Percentiles rank a stretch among this genome's conserved stretches.
Evolutionary conservation across 2,113 vertebrate genomes (phyloP).

Genomic region (Perca fluviatilis): DNA sequence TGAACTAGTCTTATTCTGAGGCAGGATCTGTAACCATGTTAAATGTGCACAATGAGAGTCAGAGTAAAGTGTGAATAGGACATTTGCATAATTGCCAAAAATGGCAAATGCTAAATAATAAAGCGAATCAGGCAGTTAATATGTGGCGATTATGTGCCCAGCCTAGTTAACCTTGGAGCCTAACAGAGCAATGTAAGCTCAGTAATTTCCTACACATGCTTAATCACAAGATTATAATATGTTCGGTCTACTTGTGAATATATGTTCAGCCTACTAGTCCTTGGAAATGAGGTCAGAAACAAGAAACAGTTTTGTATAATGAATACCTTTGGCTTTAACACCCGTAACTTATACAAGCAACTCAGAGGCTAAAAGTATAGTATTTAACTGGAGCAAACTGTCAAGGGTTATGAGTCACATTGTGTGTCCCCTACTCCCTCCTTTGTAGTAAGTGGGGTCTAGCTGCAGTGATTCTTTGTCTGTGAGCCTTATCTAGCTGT

Average conservation of each 20-base stretch:
- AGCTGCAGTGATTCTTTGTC: slow-evolving; percentile 67
- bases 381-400: slow-evolving; percentile 66
- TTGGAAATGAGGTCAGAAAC: not conserved
- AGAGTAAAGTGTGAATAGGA: not conserved
- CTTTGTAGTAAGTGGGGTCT: slow-evolving; percentile 59
- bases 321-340: not conserved
- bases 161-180: slow-evolving; percentile 17
- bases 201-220: not conserved
- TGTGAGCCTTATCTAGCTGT: slow-evolving; percentile 74
- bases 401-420: slow-evolving; percentile 56
- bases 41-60: not conserved
- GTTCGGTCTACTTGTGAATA: not conserved
- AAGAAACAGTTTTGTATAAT: not conserved
- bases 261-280: not conserved
- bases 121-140: slow-evolving; percentile 4
- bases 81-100: slow-evolving; percentile 24
- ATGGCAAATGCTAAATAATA: not conserved
- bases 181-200: not conserved
- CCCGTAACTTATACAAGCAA: not conserved
- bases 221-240: not conserved
- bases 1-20: not conserved
- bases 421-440: slow-evolving; percentile 25
- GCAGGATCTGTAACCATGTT: not conserved
- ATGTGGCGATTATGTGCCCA: not conserved
- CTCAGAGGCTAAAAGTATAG: slow-evolving; percentile 43